phyloP scores from a whole-genome alignment of 2,113 vertebrate genomes.

The Amazona vittata region DNA sequence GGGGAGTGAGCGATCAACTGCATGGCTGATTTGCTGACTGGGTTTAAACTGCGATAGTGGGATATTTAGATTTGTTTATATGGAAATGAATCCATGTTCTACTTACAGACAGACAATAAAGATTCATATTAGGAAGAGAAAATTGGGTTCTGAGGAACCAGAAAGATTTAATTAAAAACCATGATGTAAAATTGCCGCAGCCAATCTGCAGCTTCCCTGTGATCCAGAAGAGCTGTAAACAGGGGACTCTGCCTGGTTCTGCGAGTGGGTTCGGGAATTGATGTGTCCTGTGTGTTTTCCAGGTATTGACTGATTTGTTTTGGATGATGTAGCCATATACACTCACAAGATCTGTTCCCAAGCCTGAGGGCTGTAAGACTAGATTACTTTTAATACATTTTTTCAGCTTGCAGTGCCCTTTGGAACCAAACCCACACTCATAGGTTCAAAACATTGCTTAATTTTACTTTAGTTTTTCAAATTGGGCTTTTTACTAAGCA shows the following conservation, averaged over 20 bases:
- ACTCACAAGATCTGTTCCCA: neutral
- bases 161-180: conserved; percentile 52
- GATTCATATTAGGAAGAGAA: neutral
- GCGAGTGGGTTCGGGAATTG: neutral
- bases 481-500: neutral
- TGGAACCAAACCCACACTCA: neutral
- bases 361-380: neutral
- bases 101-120: conserved; percentile 11
- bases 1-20: too few species aligned
- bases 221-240: neutral
- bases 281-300: neutral
- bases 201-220: neutral
- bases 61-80: conserved; percentile 19
- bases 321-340: neutral
- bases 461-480: neutral
- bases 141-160: conserved; percentile 23
- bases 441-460: neutral
- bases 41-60: too few species aligned
- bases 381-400: neutral
- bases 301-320: neutral
- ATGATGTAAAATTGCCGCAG: conserved; percentile 2
- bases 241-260: neutral
- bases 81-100: conserved; percentile 26
- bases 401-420: neutral
- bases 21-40: too few species aligned